Evolutionary conservation across 2,113 vertebrate genomes (phyloP).

Genomic region (Mohoua ochrocephala): DNA sequence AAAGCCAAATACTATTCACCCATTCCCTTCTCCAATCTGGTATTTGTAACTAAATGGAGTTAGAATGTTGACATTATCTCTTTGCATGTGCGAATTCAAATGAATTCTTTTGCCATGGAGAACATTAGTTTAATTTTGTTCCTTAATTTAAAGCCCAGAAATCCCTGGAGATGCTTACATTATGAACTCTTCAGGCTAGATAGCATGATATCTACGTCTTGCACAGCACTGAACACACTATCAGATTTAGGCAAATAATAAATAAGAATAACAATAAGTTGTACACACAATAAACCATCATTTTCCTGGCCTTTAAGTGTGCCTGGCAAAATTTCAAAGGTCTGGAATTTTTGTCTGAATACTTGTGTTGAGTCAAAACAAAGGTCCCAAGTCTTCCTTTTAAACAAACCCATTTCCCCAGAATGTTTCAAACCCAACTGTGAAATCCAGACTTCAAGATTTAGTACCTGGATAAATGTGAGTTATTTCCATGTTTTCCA

Average conservation of each 20-base stretch:
- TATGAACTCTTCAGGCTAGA: not conserved
- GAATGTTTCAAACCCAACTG: not conserved
- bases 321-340: not conserved
- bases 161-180: not conserved
- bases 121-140: not conserved
- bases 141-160: not conserved
- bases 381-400: not conserved
- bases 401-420: not conserved
- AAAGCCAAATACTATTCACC: not conserved
- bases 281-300: not conserved
- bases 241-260: not conserved
- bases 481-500: not conserved
- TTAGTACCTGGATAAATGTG: not conserved
- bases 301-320: not conserved
- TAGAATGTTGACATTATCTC: not conserved
- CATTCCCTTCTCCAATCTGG: not conserved
- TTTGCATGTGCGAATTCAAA: not conserved
- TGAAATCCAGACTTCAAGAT: not conserved
- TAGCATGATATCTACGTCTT: not conserved
- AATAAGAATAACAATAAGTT: not conserved
- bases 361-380: not conserved
- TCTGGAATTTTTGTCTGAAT: not conserved
- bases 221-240: not conserved
- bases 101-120: not conserved
- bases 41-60: not conserved